Conservation (phyloP, 2,888 invertebrate genomes). For the Tetropium fuscum region DNA sequence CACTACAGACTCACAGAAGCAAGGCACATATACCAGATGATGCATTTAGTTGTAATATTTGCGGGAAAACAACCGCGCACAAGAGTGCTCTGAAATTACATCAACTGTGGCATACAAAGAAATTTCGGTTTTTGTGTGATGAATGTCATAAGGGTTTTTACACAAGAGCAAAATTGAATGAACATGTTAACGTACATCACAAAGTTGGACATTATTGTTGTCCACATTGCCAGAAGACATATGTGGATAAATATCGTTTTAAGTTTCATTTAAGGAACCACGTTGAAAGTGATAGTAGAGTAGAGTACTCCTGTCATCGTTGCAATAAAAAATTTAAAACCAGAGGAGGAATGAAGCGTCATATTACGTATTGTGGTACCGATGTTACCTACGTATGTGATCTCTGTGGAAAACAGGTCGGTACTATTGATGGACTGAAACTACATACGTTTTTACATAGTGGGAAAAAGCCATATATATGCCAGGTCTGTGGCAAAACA, state of each 20-base stretch:
- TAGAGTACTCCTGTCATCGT: neutral
- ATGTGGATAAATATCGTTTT: constrained; percentile 1
- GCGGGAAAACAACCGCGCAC: neutral
- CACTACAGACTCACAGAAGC: no score
- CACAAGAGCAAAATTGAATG: constrained; percentile 4
- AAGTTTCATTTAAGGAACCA: constrained; percentile 7
- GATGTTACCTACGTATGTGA: constrained; percentile 45
- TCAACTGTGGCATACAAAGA: constrained; percentile 39
- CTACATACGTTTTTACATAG: constrained; percentile 63
- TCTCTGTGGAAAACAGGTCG: constrained; percentile 54
- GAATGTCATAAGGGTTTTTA: constrained; percentile 45
- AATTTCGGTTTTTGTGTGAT: constrained; percentile 42
- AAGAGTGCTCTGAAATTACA: neutral
- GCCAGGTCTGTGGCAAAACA: constrained; percentile 63
- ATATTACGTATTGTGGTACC: neutral
- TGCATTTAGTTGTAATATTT: neutral
- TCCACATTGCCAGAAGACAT: constrained; percentile 8
- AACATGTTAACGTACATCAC: constrained; percentile 43
- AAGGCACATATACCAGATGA: no score
- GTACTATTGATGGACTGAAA: constrained; percentile 46
- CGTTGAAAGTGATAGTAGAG: neutral
- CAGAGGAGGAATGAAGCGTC: constrained; percentile 11
- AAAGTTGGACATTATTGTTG: constrained; percentile 64
- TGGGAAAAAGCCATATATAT: constrained; percentile 45
- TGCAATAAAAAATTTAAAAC: constrained; percentile 1